Percentiles rank a stretch among this genome's conserved stretches.
Evolutionary conservation across 1,140 invertebrate genomes (phyloP).

Genomic region (Brachionus sp.): DNA sequence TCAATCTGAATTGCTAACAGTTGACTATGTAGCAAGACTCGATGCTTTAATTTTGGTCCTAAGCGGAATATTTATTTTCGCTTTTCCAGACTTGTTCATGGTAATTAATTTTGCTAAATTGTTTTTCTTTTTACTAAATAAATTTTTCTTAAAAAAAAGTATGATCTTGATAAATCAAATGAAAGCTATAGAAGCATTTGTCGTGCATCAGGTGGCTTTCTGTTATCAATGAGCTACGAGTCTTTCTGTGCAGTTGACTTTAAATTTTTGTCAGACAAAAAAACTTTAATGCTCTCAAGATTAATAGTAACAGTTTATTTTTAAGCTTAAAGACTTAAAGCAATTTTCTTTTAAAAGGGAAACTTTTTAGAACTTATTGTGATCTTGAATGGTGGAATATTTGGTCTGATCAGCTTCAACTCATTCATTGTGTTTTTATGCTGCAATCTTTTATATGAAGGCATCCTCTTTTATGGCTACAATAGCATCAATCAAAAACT

Average conservation of each 20-base stretch:
- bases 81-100: constrained; percentile 20
- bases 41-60: not conserved
- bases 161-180: not conserved
- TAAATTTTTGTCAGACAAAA: not conserved
- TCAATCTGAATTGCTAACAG: not conserved
- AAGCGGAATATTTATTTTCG: not conserved
- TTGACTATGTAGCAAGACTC: not conserved
- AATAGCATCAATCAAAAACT: not conserved
- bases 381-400: not conserved
- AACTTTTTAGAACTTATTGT: not conserved
- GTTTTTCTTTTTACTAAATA: not conserved
- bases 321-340: not conserved
- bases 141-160: not conserved
- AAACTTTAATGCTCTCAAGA: not conserved
- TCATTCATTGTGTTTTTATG: not conserved
- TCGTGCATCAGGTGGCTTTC: not conserved
- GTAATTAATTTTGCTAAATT: not conserved
- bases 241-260: not conserved
- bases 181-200: constrained; percentile 7
- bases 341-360: not conserved
- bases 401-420: not conserved
- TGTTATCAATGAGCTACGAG: constrained; percentile 1
- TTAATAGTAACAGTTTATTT: not conserved
- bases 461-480: not conserved
- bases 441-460: not conserved